Percentiles rank a stretch among this genome's conserved stretches.
Evolutionary conservation across 2,888 invertebrate genomes (phyloP).

Genomic region (Hyppa rectilinea): DNA sequence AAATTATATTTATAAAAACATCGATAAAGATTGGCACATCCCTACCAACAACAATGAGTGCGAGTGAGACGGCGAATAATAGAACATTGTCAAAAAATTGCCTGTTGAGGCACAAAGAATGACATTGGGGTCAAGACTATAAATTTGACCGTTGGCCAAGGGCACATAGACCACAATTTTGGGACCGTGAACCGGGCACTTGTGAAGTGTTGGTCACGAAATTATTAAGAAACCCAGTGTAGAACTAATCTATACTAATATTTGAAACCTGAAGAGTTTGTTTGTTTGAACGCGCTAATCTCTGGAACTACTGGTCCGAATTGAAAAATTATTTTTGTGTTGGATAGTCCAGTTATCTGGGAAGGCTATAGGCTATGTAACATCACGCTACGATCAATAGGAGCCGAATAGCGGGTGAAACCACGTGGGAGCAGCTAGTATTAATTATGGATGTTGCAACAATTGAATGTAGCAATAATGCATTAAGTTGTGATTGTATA

Average conservation of each 20-base stretch:
- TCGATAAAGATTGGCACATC: slow-evolving; percentile 36
- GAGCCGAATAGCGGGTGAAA: no score
- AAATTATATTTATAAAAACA: background rate
- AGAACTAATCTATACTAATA: no score
- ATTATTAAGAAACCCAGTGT: slow-evolving; percentile 10
- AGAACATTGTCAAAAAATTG: slow-evolving; percentile 52
- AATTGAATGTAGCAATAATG: slow-evolving; percentile 8
- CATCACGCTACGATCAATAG: no score
- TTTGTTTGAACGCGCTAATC: no score
- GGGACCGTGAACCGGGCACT: slow-evolving; percentile 38
- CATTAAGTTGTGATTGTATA: background rate
- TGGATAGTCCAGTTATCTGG: no score
- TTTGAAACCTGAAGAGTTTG: no score
- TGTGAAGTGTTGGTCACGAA: slow-evolving; percentile 40
- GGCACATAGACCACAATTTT: slow-evolving; percentile 31
- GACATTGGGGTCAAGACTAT: slow-evolving; percentile 62
- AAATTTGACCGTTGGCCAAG: slow-evolving; percentile 53
- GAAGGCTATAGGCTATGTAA: no score
- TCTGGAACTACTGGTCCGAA: no score
- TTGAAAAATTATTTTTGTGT: no score
- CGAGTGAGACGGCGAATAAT: slow-evolving; percentile 29
- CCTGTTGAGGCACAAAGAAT: slow-evolving; percentile 49
- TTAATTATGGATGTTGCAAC: slow-evolving; percentile 17
- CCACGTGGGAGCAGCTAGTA: no score
- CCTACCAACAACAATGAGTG: slow-evolving; percentile 21